phyloP scores from a whole-genome alignment of 2,888 invertebrate genomes.

The Nomada ruficornis region DNA sequence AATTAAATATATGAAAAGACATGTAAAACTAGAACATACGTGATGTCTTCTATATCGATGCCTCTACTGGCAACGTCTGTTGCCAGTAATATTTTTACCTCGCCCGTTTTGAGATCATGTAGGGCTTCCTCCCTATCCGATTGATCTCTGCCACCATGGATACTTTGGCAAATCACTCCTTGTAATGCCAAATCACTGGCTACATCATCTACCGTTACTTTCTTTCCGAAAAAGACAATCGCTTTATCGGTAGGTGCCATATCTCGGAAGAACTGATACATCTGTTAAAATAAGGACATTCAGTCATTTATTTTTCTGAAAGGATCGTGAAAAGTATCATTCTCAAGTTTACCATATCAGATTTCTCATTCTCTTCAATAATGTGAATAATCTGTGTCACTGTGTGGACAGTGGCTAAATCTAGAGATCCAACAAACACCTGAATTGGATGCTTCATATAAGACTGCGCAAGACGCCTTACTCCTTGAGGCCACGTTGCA shows the following conservation, averaged over 20 bases:
- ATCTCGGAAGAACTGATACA: slow-evolving; percentile 89
- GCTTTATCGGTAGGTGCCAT: slow-evolving; percentile 92
- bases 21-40: slow-evolving; percentile 84
- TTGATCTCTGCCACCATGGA: slow-evolving; percentile 96
- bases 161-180: slow-evolving; percentile 90
- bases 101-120: slow-evolving; percentile 92
- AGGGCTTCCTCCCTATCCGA: slow-evolving; percentile 92
- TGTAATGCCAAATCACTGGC: slow-evolving; percentile 91
- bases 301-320: not conserved
- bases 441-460: slow-evolving; percentile 96
- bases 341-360: slow-evolving; percentile 85
- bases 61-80: slow-evolving; percentile 98
- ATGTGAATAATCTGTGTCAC: slow-evolving; percentile 93
- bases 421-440: slow-evolving; percentile 94
- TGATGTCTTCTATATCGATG: slow-evolving; percentile 95
- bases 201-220: slow-evolving; percentile 92
- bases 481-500: slow-evolving; percentile 97
- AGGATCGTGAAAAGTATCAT: not conserved
- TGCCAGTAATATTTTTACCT: slow-evolving; percentile 93
- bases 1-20: not conserved
- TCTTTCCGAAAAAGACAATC: slow-evolving; percentile 96
- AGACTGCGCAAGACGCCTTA: slow-evolving; percentile 92
- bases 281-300: slow-evolving; percentile 81
- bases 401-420: slow-evolving; percentile 95
- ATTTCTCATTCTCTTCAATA: slow-evolving; percentile 90